Evolutionary conservation across 2,888 invertebrate species (phyloP).

Genomic region (Cheilosia grossa): DNA sequence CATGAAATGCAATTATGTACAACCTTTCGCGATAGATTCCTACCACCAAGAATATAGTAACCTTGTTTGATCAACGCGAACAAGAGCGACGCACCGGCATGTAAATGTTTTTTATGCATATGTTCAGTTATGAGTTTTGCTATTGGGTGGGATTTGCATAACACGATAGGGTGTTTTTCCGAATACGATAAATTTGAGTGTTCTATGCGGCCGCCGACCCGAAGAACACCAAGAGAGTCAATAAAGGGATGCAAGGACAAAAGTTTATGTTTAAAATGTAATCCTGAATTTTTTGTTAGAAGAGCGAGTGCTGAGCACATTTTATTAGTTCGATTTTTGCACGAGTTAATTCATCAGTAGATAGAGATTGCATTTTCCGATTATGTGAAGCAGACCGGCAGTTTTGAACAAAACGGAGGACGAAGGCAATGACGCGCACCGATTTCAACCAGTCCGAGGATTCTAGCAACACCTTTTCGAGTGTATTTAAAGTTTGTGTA

Average conservation of each 20-base stretch:
- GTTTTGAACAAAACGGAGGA: too few relatives aligned
- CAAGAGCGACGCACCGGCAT: conserved; percentile 16
- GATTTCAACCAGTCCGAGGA: too few relatives aligned
- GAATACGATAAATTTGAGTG: conserved; percentile 29
- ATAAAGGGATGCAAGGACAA: conserved; percentile 2
- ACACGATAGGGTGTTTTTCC: conserved; percentile 46
- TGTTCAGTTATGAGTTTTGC: conserved; percentile 7
- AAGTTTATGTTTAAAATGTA: conserved; percentile 8
- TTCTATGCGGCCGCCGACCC: conserved; percentile 41
- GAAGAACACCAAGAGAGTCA: conserved; percentile 3
- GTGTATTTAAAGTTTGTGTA: too few relatives aligned
- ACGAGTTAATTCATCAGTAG: background rate
- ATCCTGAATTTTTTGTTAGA: background rate
- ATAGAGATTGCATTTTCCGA: too few relatives aligned
- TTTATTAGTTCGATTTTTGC: background rate
- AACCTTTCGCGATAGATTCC: conserved; percentile 13
- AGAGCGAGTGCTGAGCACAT: background rate
- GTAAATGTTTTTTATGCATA: conserved; percentile 19
- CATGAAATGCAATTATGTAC: conserved; percentile 25
- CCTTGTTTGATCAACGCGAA: conserved; percentile 26
- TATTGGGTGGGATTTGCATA: conserved; percentile 27
- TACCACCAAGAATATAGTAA: conserved; percentile 19
- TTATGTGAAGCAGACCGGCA: too few relatives aligned
- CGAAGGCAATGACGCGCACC: background rate
- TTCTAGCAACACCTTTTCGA: too few relatives aligned